Evolutionary conservation across 1,140 invertebrate genomes (phyloP), one percentile per base, ranked within the genome.

Genomic region (Drosophila quadrilineata): DNA sequence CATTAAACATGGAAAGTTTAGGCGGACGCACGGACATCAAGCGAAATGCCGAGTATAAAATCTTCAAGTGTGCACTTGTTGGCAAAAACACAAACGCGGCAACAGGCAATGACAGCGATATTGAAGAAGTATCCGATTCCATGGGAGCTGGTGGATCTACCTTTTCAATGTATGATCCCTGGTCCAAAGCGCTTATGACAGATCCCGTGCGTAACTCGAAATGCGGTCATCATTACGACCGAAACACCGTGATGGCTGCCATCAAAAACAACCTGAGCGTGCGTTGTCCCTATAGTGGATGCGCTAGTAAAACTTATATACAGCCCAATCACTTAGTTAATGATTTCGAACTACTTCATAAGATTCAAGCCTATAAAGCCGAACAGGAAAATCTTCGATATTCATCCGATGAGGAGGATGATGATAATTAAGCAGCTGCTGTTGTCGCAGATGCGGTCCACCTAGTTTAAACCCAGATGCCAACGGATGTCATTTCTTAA

Each of bases 211-310:
- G 60, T 2, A 79, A 80, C 17, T 62, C 2, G 0, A 66, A 35
- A 0, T 79, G 75, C 4, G 75, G 75, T 4, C 75, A 79, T 26
- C 49, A 82, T 24, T 79, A 79, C 22, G 76, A 82, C 6, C 38
- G 38, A 0, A 60, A 71, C 2, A 71, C 71, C 4, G 75, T 75
- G 2, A 36, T 31, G 10, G 28, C 36, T 6, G 2, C 67, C 0
- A 67, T 79, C 3, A 62, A 63, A 12, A 9, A 48, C 9, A 67
- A 45, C 9, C 17, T 26, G 3, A 17, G 10, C 14, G 12, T 71
- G 6, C 60, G 46, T 3, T 79, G 75, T 21, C 75, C 75, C 1
- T 24, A 80, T 2, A 17, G 62, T 0, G 75, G 75, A 8, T 79
- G 75, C 14, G 56, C 40, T 6, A 80, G 40, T 16, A 46, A 62